Conservation (phyloP, 2,113 vertebrate genomes). For the Erpornis zantholeuca region DNA sequence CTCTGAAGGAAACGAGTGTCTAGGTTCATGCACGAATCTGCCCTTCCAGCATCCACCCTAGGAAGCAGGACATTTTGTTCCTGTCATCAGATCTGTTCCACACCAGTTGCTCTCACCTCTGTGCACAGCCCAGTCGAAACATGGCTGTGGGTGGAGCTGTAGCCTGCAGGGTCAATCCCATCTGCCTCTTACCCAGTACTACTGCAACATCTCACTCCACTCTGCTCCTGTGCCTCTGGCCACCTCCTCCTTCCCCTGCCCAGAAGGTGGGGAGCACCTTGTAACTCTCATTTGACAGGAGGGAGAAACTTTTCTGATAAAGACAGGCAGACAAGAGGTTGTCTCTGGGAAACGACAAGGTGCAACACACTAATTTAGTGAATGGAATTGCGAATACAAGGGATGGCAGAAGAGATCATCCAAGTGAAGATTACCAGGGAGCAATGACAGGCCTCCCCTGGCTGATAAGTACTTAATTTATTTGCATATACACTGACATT, state of each 20-base stretch:
- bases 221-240: background rate
- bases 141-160: background rate
- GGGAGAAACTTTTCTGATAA: background rate
- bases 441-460: background rate
- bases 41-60: background rate
- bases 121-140: background rate
- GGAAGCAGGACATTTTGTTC: background rate
- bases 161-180: background rate
- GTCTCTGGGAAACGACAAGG: background rate
- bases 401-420: background rate
- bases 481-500: background rate
- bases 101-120: background rate
- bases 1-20: background rate
- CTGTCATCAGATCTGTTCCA: background rate
- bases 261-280: background rate
- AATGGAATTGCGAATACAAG: background rate
- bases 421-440: background rate
- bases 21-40: background rate
- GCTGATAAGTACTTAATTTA: background rate
- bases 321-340: background rate
- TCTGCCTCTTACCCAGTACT: background rate
- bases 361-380: background rate
- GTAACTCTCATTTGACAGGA: background rate
- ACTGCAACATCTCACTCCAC: background rate
- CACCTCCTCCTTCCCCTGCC: background rate